Percentiles rank a stretch among this genome's conserved stretches.
phyloP scores from a whole-genome alignment of 2,113 vertebrate species.

The Peucedramus taeniatus region DNA sequence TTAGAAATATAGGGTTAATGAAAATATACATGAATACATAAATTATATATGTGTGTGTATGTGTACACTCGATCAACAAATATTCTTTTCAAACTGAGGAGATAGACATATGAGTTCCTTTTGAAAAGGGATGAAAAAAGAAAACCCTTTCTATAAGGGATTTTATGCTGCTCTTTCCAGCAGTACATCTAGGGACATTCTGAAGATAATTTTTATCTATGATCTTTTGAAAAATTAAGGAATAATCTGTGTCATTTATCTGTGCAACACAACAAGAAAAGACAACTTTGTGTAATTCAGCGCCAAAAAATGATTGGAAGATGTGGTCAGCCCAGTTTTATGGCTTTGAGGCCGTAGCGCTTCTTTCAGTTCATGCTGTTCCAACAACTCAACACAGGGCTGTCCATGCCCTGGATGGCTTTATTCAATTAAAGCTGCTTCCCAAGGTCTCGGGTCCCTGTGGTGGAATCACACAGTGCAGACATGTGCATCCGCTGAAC shows the following conservation, averaged over 20 bases:
- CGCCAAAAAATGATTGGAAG: neutral
- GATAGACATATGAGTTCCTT: neutral
- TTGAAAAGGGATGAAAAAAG: neutral
- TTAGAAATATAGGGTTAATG: neutral
- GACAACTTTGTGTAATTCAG: slow-evolving; percentile 29
- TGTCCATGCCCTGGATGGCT: slow-evolving; percentile 29
- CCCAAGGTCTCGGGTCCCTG: slow-evolving; percentile 1
- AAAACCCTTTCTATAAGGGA: neutral
- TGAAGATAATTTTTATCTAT: slow-evolving; percentile 11
- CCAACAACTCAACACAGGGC: neutral
- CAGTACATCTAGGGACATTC: neutral
- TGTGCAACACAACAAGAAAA: slow-evolving; percentile 5
- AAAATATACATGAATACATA: neutral
- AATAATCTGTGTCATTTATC: slow-evolving; percentile 7
- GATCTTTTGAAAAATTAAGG: slow-evolving; percentile 24
- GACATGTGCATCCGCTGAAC: slow-evolving; percentile 29
- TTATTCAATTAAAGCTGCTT: slow-evolving; percentile 29
- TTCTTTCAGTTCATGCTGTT: slow-evolving; percentile 18
- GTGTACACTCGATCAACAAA: neutral
- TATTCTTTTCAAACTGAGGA: neutral
- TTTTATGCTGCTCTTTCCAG: neutral
- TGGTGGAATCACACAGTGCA: slow-evolving; percentile 10
- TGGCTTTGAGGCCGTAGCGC: neutral
- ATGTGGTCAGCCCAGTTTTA: slow-evolving; percentile 18
- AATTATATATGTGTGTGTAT: neutral